Conservation (phyloP, 2,888 invertebrate species). For the Gandaritis pyraliata region DNA sequence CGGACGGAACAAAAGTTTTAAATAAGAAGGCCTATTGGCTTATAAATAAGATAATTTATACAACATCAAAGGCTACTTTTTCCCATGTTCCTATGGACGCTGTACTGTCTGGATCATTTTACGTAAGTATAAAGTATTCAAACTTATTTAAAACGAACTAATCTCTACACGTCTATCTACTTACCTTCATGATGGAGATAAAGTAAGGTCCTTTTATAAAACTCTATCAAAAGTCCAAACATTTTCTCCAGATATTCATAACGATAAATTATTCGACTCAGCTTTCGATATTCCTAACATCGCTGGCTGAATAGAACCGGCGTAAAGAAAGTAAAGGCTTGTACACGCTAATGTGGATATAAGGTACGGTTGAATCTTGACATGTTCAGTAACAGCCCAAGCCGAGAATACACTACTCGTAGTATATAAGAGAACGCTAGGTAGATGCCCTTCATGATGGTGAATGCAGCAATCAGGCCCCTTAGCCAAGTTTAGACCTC, state of each 20-base stretch:
- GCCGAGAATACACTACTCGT: too few relatives aligned
- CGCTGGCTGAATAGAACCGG: slow-evolving; percentile 48
- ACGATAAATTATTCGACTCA: slow-evolving; percentile 65
- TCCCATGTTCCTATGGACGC: too few relatives aligned
- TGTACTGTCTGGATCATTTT: too few relatives aligned
- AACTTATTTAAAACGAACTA: neutral
- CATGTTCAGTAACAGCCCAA: too few relatives aligned
- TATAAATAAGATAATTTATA: too few relatives aligned
- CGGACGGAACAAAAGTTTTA: too few relatives aligned
- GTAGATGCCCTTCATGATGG: too few relatives aligned
- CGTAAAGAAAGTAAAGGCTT: slow-evolving; percentile 32
- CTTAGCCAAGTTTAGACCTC: too few relatives aligned
- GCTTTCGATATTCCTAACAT: slow-evolving; percentile 55
- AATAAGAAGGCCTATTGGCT: too few relatives aligned
- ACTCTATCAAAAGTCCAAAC: slow-evolving; percentile 55
- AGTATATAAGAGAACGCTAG: too few relatives aligned
- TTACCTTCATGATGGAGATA: slow-evolving; percentile 25
- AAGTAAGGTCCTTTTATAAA: slow-evolving; percentile 40
- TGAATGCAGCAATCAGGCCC: too few relatives aligned
- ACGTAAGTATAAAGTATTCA: neutral
- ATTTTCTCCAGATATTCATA: slow-evolving; percentile 52
- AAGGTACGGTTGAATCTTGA: neutral
- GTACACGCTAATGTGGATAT: slow-evolving; percentile 13
- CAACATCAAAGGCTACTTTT: too few relatives aligned
- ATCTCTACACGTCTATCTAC: slow-evolving; percentile 22